These are phyloP conservation scores for Masticophis lateralis DNA, from an alignment of 2,797 vertebrate genomes.

Conservation along the genomic window DNA sequence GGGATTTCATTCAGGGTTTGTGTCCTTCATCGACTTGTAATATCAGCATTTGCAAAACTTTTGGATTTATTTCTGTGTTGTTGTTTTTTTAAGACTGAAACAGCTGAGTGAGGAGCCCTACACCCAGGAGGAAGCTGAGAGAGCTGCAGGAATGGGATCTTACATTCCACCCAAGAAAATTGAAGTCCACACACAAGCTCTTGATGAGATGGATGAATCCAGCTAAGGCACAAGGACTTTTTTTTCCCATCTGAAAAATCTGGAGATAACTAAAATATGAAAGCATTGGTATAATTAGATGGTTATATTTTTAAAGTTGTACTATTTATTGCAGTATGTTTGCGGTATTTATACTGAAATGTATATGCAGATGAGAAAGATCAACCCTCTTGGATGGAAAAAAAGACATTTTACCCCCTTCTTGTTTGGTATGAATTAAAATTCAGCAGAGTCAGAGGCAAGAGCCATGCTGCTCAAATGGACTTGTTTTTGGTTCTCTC, in stretches of 20 bases:
- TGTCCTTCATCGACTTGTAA: background rate
- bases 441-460: accelerated
- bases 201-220: constrained; percentile 77
- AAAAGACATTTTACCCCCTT: background rate
- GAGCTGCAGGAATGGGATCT: constrained; percentile 95
- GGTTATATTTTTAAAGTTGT: background rate
- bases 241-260: background rate
- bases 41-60: too few species aligned
- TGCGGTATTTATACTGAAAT: background rate
- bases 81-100: constrained; percentile 78
- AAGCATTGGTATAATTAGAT: background rate
- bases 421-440: background rate
- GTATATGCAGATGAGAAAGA: background rate
- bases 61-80: background rate
- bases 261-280: background rate
- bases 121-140: constrained; percentile 90
- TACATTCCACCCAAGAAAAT: constrained; percentile 81
- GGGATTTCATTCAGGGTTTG: background rate
- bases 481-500: background rate
- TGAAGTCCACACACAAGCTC: constrained; percentile 83
- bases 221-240: constrained; percentile 45
- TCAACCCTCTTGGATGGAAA: background rate
- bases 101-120: constrained; percentile 87
- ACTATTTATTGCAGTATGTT: background rate
- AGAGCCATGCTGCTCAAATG: background rate